Evolutionary conservation across 2,113 vertebrate genomes (phyloP).

Genomic region (Paradoxurus hermaphroditus): DNA sequence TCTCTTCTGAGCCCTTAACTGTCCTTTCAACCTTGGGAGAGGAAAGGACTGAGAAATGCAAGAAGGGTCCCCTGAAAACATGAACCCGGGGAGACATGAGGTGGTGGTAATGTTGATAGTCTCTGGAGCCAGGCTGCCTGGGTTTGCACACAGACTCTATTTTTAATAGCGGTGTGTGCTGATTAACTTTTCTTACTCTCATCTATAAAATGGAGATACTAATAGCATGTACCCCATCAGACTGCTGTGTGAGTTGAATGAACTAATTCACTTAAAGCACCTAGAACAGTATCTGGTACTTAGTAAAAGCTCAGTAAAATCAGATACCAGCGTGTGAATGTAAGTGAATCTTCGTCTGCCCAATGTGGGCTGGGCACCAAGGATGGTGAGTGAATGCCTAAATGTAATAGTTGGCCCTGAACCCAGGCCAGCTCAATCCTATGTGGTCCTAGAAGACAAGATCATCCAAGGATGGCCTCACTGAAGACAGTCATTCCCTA

Average conservation of each 20-base stretch:
- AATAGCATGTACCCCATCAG: not conserved
- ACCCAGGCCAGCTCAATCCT: not conserved
- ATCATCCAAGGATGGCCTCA: not conserved
- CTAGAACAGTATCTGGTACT: not conserved
- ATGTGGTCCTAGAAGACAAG: not conserved
- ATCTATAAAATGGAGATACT: not conserved
- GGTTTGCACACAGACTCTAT: not conserved
- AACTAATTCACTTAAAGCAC: not conserved
- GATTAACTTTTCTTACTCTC: not conserved
- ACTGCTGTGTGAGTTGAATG: not conserved
- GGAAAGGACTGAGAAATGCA: not conserved
- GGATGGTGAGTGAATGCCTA: not conserved
- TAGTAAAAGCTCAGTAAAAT: not conserved
- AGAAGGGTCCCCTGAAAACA: not conserved
- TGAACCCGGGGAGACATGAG: not conserved
- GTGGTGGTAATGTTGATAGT: rapidly evolving
- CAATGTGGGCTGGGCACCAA: not conserved
- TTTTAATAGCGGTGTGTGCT: not conserved
- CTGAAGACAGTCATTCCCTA: not conserved
- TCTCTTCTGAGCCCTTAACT: not conserved
- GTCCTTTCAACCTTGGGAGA: not conserved
- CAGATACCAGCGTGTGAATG: not conserved
- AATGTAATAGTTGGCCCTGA: not conserved
- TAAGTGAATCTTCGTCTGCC: not conserved
- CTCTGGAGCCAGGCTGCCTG: not conserved